A percentile compares a stretch with the other conserved stretches of the same genome.
Conservation (phyloP, 2,888 invertebrate genomes). For the Sminthurinus aureus region DNA sequence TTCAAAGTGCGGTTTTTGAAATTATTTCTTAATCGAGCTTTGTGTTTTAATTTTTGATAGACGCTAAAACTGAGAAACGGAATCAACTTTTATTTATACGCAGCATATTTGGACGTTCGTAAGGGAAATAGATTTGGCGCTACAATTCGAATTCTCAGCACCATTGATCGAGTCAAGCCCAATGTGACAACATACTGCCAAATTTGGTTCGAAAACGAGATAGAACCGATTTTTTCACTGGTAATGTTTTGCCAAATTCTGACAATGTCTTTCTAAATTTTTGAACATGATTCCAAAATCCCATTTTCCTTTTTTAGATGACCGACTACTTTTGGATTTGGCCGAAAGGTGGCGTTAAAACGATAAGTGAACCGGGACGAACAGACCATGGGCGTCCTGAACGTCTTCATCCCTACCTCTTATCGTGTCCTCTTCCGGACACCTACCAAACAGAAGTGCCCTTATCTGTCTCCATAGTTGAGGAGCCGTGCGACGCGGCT, state of each 20-base stretch:
- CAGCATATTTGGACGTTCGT: constrained; percentile 86
- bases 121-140: constrained; percentile 81
- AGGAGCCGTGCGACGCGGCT: constrained; percentile 83
- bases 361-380: constrained; percentile 94
- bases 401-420: constrained; percentile 89
- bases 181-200: too few relatives aligned
- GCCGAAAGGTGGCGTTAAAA: constrained; percentile 75
- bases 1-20: too few relatives aligned
- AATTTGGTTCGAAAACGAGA: too few relatives aligned
- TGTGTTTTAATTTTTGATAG: constrained; percentile 43
- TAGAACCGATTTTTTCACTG: constrained; percentile 66
- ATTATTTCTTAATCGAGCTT: too few relatives aligned
- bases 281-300: neutral
- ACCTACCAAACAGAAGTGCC: constrained; percentile 78
- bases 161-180: constrained; percentile 91
- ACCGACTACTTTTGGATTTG: neutral
- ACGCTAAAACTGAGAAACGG: constrained; percentile 81
- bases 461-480: constrained; percentile 84
- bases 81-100: constrained; percentile 87
- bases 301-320: neutral
- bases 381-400: constrained; percentile 94
- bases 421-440: constrained; percentile 85
- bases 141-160: constrained; percentile 82
- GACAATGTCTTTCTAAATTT: neutral
- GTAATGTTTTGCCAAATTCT: too few relatives aligned